phyloP scores from a whole-genome alignment of 2,888 invertebrate species.

The Priapulus caudatus region DNA sequence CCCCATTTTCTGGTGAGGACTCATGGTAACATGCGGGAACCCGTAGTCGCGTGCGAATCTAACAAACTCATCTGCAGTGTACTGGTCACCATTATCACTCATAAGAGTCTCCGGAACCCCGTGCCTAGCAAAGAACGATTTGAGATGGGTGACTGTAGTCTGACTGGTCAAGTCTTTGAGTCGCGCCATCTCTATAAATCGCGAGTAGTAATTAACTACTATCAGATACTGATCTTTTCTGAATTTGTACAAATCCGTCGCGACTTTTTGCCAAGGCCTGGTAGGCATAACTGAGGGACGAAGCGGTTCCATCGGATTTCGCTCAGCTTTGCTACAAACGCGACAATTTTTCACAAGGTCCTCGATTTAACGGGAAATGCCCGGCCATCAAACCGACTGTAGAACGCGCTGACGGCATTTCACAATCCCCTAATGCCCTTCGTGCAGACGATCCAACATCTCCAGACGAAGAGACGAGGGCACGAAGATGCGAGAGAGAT shows the following conservation, averaged over 20 bases:
- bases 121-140: constrained; percentile 1
- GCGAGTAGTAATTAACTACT: constrained; percentile 19
- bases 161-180: constrained; percentile 9
- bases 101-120: background rate
- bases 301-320: constrained; percentile 17
- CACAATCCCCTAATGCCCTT: constrained; percentile 15
- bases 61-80: constrained; percentile 7
- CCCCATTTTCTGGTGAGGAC: constrained; percentile 11
- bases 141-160: constrained; percentile 4
- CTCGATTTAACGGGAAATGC: constrained; percentile 7
- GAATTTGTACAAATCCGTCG: constrained; percentile 21
- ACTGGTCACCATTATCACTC: background rate
- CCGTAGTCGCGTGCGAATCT: constrained; percentile 10
- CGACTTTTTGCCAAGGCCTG: constrained; percentile 23
- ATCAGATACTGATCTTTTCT: constrained; percentile 15
- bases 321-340: constrained; percentile 10
- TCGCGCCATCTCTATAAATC: constrained; percentile 17
- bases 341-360: constrained; percentile 14
- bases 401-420: background rate
- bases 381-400: constrained; percentile 4
- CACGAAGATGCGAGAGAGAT: constrained; percentile 10
- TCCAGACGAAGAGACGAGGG: background rate
- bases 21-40: constrained; percentile 10
- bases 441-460: constrained; percentile 4
- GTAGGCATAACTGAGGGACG: constrained; percentile 18